Base-by-base conservation (phyloP, 1,140 invertebrate species). In the Drosophila parabipectinata region DNA sequence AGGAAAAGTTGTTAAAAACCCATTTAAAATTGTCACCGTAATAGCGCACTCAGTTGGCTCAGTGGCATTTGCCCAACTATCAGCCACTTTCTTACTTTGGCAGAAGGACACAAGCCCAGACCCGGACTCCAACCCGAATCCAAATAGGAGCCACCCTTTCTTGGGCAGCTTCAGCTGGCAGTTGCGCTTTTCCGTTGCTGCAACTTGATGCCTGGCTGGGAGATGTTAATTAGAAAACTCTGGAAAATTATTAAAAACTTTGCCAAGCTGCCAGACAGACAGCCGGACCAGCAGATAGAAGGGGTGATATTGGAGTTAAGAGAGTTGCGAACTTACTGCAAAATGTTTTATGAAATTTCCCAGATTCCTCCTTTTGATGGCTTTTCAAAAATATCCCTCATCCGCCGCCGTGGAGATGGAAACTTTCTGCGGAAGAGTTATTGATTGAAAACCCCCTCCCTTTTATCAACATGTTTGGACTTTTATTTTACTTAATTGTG, bases 221-320 rank as follows among this genome's bases (percentile, higher is more conserved):
- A 37, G 41, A 88, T 87, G 83, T 88, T 87, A 87, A 87, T 87
- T 88, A 87, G 84, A 87, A 87, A 87, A 87, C 83, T 87, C 83
- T 88, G 72, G 83, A 79, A 88, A 88, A 88, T 89, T 82, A 87
- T 87, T 88, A 88, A 87, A 87, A 87, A 87, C 83, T 87, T 87
- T 87, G 15, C 44, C 24, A 24, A 47, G 44, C 44, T 47, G 44
- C 24, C 69, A 68, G 47, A 48, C 55, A 74, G 51, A 54, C 53
- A 51, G 57, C 41, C 66, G 58, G 44, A 55, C 63, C 34, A 64
- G 52, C 54, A 82, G 44, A 64, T 55, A 71, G 47, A n/a, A 26
- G 15, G 32, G 41, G 37, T 24, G 45, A 56, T 52, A 61, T 41
- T 32, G 9, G 37, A 72, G 52, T 54, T 39, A 48, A 72, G 53